Evolutionary conservation across 2,113 vertebrate genomes (phyloP), one percentile per base, ranked within the genome.

Genomic region (Xerus inauris): DNA sequence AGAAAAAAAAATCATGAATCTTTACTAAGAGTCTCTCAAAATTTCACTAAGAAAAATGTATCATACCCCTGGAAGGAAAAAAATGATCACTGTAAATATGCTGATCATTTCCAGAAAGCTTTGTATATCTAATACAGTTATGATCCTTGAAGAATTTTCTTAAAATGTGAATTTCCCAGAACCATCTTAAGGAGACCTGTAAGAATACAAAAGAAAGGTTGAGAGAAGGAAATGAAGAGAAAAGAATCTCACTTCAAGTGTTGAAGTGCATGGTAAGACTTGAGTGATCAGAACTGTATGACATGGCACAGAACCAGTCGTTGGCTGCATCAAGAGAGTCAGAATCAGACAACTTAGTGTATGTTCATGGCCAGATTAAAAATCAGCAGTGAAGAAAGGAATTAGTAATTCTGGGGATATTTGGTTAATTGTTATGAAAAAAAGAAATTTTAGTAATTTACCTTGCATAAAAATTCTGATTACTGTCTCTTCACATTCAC

Each of bases 281-380:
- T 47, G 32, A 38, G 8, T 17, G 7, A 57, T 42, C 4, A 6
- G 35, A 71, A 75, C 42, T 20, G 9, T 12, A 9, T 19, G 88
- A 38, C 26, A 4, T 4, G 2, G 19, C 71, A 4, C 0, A 2
- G 49, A 26, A 47, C 30, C 22, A 9, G 6, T 30, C 11, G 0
- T 0, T 77, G 91, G 32, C 6, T 9, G 7, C 30, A 40, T 38
- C 13, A 38, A 26, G 65, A 65, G 47, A 51, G 19, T 38, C 8
- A 8, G 54, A 30, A 6, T 14, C 40, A 62, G 85, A 32, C 30
- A 89, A 3, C 35, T 64, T 49, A 1, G 3, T 67, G 3, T 26
- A 2, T 35, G 28, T 5, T 35, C 9, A 11, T 1, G 4, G 16
- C 45, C 28, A 42, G 42, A 81, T 62, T n/a, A 13, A 69, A 49